phyloP scores from a whole-genome alignment of 2,113 vertebrate genomes.

The Ellobius talpinus region DNA sequence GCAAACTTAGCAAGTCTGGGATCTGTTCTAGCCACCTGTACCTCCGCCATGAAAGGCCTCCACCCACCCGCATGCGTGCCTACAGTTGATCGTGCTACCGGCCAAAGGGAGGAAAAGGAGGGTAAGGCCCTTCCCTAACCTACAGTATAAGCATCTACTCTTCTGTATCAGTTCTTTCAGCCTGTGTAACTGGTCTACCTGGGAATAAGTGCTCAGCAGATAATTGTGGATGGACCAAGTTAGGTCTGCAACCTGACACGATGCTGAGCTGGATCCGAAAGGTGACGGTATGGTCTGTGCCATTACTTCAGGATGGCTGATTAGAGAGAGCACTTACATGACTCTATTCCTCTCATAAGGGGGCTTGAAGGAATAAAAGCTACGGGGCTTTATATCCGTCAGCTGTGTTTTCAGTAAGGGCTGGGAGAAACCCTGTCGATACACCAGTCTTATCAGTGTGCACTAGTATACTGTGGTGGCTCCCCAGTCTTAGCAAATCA shows the following conservation, averaged over 20 bases:
- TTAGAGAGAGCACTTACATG: not conserved
- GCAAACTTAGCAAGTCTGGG: not conserved
- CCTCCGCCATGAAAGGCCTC: accelerated
- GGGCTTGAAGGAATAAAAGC: not conserved
- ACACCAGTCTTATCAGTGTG: accelerated
- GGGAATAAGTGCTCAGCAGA: not conserved
- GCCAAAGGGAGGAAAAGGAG: not conserved
- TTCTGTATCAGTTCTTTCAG: not conserved
- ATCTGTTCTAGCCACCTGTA: too few relatives aligned
- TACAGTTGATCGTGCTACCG: not conserved
- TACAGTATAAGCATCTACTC: not conserved
- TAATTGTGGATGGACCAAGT: not conserved
- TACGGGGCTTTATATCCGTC: not conserved
- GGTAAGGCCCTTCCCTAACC: not conserved
- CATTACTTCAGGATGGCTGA: not conserved
- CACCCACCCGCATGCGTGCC: accelerated
- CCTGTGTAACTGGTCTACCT: not conserved
- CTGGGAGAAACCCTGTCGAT: not conserved
- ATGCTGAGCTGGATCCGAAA: not conserved
- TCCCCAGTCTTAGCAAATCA: accelerated
- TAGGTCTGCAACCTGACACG: not conserved
- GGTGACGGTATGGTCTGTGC: too few relatives aligned
- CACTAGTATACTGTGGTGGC: accelerated
- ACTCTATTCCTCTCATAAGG: not conserved
- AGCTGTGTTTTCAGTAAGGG: not conserved